Evolutionary conservation across 2,888 invertebrate species (phyloP).

Genomic region (Cremastobaeus sp.): DNA sequence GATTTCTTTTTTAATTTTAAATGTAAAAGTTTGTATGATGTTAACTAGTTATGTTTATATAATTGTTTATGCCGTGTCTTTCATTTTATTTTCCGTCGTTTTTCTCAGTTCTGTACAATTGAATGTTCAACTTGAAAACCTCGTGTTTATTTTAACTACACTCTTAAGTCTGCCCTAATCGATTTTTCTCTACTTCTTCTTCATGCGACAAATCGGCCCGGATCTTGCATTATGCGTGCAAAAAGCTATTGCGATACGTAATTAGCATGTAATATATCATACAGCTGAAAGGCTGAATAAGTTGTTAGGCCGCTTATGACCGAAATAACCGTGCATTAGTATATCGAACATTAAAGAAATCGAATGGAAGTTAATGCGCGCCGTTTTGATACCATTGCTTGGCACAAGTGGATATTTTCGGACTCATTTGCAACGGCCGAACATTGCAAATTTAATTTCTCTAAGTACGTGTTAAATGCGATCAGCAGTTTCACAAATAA

Average conservation of each 20-base stretch:
- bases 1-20: too few relatives aligned
- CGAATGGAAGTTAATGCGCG: slow-evolving; percentile 43
- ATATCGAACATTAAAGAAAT: slow-evolving; percentile 54
- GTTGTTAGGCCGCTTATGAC: slow-evolving; percentile 47
- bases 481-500: slow-evolving; percentile 8
- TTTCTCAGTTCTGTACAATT: too few relatives aligned
- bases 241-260: slow-evolving; percentile 19
- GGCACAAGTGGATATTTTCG: slow-evolving; percentile 56
- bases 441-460: slow-evolving; percentile 48
- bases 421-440: slow-evolving; percentile 25
- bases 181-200: too few relatives aligned
- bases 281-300: slow-evolving; percentile 41
- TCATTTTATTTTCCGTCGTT: too few relatives aligned
- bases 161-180: too few relatives aligned
- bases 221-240: slow-evolving; percentile 24
- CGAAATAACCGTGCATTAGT: slow-evolving; percentile 56
- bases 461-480: slow-evolving; percentile 55
- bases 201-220: too few relatives aligned
- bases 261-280: slow-evolving; percentile 48
- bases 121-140: too few relatives aligned
- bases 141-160: too few relatives aligned
- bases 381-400: slow-evolving; percentile 47
- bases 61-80: too few relatives aligned
- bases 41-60: too few relatives aligned
- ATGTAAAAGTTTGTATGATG: too few relatives aligned